Conservation (phyloP, 2,113 vertebrate species). For the Xenopus tropicalis region UCB_Xtro_10.0 CM004445.2:78675001-78675500, state of each 20-base stretch:
- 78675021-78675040: too few relatives aligned
- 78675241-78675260: background rate
- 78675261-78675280: constrained; percentile 9
- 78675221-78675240: constrained; percentile 11
- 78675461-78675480: background rate
- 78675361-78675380: background rate
- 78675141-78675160: background rate
- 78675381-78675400: background rate
- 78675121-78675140: too few relatives aligned
- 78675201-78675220: background rate
- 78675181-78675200: background rate
- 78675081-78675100: too few relatives aligned
- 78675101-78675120: too few relatives aligned
- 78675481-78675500: background rate
- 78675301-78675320: background rate
- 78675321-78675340: background rate
- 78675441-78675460: too few relatives aligned
- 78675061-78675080: too few relatives aligned
- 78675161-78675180: background rate
- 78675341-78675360: background rate
- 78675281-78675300: constrained; percentile 9
- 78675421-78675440: background rate
- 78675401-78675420: background rate
- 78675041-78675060: too few relatives aligned
- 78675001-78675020: too few relatives aligned